A percentile compares a stretch with the other conserved stretches of the same genome.
Conservation (phyloP, 2,888 invertebrate genomes). For the Eupithecia subumbrata region DNA sequence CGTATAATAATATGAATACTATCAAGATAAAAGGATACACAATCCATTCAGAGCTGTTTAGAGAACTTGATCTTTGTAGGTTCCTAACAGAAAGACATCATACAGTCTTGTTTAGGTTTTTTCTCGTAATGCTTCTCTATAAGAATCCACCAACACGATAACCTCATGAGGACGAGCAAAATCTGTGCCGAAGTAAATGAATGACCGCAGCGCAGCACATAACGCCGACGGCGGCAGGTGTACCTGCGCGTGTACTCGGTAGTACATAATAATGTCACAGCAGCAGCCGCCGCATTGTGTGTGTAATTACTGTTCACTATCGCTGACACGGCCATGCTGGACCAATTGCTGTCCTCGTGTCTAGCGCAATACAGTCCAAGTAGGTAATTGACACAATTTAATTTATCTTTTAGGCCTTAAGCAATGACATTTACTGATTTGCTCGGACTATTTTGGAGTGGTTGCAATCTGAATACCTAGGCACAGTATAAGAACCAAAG, state of each 20-base stretch:
- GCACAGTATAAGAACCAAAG: neutral
- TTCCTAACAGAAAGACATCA: neutral
- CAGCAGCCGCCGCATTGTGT: constrained; percentile 11
- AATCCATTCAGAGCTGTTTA: neutral
- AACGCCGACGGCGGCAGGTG: neutral
- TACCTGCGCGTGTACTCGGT: neutral
- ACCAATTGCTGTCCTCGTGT: neutral
- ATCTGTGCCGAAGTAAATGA: neutral
- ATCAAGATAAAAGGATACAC: neutral
- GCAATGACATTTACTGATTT: neutral
- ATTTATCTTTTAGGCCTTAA: neutral
- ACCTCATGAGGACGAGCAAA: neutral
- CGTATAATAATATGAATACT: neutral
- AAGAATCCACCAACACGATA: neutral
- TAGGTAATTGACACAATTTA: neutral
- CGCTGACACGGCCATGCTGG: neutral
- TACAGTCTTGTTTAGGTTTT: neutral
- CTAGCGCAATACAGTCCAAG: neutral
- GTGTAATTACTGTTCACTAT: neutral
- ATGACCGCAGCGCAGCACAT: constrained; percentile 17
- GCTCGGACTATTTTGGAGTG: neutral
- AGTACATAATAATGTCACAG: constrained; percentile 23
- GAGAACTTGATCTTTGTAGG: neutral
- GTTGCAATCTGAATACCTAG: neutral
- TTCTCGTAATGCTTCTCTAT: neutral